Evolutionary conservation across 1,140 invertebrate species (phyloP).

Genomic region (Drosophila ficusphila): DNA sequence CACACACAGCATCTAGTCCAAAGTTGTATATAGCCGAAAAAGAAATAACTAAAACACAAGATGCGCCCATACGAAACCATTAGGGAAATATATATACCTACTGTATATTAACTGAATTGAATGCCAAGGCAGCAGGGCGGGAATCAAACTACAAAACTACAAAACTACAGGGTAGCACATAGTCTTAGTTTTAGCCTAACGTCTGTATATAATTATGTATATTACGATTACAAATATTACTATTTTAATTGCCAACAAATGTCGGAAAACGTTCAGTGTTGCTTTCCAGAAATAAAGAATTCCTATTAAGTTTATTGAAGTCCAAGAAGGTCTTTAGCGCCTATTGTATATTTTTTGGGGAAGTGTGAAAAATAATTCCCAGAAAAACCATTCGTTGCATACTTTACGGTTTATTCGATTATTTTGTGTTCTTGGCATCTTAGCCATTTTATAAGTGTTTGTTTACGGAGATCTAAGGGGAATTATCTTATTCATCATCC

Average conservation of each 20-base stretch:
- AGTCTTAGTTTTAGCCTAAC: slow-evolving; percentile 13
- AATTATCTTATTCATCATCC: too few relatives aligned
- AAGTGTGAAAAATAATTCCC: not conserved
- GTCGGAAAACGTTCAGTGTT: slow-evolving; percentile 32
- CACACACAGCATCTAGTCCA: slow-evolving; percentile 64
- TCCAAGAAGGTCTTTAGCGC: not conserved
- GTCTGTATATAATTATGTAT: slow-evolving; percentile 29
- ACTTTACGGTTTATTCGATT: not conserved
- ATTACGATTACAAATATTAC: slow-evolving; percentile 10
- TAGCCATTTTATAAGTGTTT: too few relatives aligned
- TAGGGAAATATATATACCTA: slow-evolving; percentile 4
- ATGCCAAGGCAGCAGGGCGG: slow-evolving; percentile 19
- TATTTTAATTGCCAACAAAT: slow-evolving; percentile 27
- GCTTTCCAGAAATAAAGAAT: slow-evolving; percentile 72
- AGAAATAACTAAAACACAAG: slow-evolving; percentile 1
- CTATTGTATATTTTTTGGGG: slow-evolving; percentile 8
- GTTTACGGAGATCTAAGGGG: too few relatives aligned
- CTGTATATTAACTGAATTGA: not conserved
- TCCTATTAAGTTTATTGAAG: slow-evolving; percentile 59
- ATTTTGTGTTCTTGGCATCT: too few relatives aligned
- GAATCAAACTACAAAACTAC: slow-evolving; percentile 34
- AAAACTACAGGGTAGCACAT: slow-evolving; percentile 38
- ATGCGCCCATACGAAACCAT: slow-evolving; percentile 12
- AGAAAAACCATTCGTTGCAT: not conserved
- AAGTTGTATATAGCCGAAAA: slow-evolving; percentile 59